Percentiles rank a stretch among this genome's conserved stretches.
Conservation (phyloP, 2,888 invertebrate genomes). For the Diogma glabrata region DNA sequence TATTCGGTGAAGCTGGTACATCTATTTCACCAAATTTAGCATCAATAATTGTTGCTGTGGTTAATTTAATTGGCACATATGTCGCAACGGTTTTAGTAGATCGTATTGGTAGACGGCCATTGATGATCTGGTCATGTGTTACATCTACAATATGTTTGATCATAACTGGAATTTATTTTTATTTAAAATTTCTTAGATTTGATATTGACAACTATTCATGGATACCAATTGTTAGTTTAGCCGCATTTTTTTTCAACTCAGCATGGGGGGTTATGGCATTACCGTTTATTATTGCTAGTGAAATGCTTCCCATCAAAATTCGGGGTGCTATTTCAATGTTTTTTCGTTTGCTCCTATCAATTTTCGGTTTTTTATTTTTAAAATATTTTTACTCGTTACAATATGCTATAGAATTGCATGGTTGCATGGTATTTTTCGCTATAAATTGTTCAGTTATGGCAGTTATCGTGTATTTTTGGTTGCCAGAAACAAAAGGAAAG, state of each 20-base stretch:
- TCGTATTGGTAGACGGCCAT: slow-evolving; percentile 29
- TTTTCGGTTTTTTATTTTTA: not conserved
- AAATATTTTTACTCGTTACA: slow-evolving; percentile 24
- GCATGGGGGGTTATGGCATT: slow-evolving; percentile 29
- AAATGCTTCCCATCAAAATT: slow-evolving; percentile 25
- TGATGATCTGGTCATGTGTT: slow-evolving; percentile 17
- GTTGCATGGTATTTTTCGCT: slow-evolving; percentile 28
- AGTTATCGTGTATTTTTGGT: slow-evolving; percentile 26
- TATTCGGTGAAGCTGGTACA: slow-evolving; percentile 32
- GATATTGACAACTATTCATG: slow-evolving; percentile 25
- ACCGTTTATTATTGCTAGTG: slow-evolving; percentile 29
- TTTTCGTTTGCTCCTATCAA: not conserved
- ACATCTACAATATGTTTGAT: slow-evolving; percentile 26
- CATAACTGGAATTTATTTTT: slow-evolving; percentile 26
- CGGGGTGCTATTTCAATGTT: not conserved
- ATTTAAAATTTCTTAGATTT: slow-evolving; percentile 11
- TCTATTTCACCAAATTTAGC: slow-evolving; percentile 27
- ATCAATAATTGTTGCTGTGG: slow-evolving; percentile 30
- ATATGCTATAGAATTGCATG: slow-evolving; percentile 27
- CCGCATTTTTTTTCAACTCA: slow-evolving; percentile 26
- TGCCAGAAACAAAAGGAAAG: slow-evolving; percentile 35
- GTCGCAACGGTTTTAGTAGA: slow-evolving; percentile 31
- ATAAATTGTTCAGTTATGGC: slow-evolving; percentile 25
- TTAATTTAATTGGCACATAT: slow-evolving; percentile 34
- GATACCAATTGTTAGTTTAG: slow-evolving; percentile 29